Conservation (phyloP, 92 coral and sea anemone species). For the Muricea muricata region DNA sequence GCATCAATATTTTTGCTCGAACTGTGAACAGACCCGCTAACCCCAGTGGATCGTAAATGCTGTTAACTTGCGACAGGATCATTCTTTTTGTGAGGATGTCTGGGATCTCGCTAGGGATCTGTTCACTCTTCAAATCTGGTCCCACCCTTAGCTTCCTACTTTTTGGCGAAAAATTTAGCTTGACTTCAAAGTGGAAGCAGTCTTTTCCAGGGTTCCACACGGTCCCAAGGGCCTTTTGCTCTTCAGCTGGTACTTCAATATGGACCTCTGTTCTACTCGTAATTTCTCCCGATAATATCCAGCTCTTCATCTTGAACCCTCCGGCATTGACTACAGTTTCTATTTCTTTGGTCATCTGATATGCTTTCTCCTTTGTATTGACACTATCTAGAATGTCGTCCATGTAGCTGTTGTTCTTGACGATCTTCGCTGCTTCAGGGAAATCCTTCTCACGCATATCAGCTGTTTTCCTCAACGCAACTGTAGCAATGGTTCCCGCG, state of each 20-base stretch:
- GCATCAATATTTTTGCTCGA: conserved; percentile 64
- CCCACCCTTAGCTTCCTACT: conserved; percentile 25
- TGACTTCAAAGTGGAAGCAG: conserved; percentile 46
- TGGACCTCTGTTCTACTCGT: neutral
- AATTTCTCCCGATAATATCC: conserved; percentile 25
- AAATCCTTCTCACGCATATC: neutral
- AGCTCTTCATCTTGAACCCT: conserved; percentile 54
- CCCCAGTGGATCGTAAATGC: conserved; percentile 70
- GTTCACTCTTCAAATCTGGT: conserved; percentile 20
- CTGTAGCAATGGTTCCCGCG: conserved; percentile 62
- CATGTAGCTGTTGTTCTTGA: conserved; percentile 24
- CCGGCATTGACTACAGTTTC: conserved; percentile 41
- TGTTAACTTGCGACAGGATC: conserved; percentile 63
- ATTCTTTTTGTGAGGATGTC: conserved; percentile 57
- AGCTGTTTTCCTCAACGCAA: conserved; percentile 56
- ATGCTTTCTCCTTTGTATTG: neutral
- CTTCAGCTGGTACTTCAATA: neutral
- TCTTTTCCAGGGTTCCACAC: conserved; percentile 52
- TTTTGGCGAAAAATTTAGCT: conserved; percentile 52
- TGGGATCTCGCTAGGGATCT: conserved; percentile 36
- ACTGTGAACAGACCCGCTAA: conserved; percentile 65
- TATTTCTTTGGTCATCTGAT: neutral
- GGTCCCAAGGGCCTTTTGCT: conserved; percentile 58
- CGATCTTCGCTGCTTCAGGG: conserved; percentile 11
- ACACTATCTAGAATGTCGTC: conserved; percentile 27